A percentile compares a stretch with the other conserved stretches of the same genome.
Evolutionary conservation across 2,797 vertebrate genomes (phyloP).

Genomic region (Micrastur ruficollis): DNA sequence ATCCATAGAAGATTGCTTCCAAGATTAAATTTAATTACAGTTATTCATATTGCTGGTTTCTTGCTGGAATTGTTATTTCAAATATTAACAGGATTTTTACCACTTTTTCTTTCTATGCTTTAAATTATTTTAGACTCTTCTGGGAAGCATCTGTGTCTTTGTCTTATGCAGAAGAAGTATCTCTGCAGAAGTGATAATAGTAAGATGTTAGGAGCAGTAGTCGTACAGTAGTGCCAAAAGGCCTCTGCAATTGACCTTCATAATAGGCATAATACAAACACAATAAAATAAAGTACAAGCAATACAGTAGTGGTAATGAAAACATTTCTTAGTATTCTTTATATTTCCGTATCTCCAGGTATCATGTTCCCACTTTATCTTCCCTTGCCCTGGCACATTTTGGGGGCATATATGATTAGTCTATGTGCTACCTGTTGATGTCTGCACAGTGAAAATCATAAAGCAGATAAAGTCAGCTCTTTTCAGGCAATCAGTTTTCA

Average conservation of each 20-base stretch:
- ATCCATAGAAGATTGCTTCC: constrained; percentile 59
- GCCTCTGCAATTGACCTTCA: not conserved
- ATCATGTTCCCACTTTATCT: not conserved
- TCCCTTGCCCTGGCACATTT: not conserved
- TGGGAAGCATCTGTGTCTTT: constrained; percentile 10
- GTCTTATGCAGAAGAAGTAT: not conserved
- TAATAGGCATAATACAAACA: not conserved
- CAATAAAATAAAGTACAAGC: not conserved
- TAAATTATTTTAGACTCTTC: constrained; percentile 24
- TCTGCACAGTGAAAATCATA: not conserved
- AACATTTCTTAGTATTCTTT: not conserved
- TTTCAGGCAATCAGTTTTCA: not conserved
- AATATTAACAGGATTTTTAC: constrained; percentile 39
- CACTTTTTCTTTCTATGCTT: constrained; percentile 1
- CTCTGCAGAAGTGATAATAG: not conserved
- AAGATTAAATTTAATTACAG: constrained; percentile 63
- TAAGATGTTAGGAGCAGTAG: not conserved
- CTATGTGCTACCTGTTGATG: not conserved
- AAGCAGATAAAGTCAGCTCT: not conserved
- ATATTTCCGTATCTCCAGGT: not conserved
- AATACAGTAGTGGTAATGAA: not conserved
- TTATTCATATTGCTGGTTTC: constrained; percentile 44
- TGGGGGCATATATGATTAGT: not conserved
- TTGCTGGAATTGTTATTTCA: constrained; percentile 53
- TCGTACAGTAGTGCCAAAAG: not conserved